phyloP scores from a whole-genome alignment of 2,113 vertebrate species.

The Centropus unirufus region DNA sequence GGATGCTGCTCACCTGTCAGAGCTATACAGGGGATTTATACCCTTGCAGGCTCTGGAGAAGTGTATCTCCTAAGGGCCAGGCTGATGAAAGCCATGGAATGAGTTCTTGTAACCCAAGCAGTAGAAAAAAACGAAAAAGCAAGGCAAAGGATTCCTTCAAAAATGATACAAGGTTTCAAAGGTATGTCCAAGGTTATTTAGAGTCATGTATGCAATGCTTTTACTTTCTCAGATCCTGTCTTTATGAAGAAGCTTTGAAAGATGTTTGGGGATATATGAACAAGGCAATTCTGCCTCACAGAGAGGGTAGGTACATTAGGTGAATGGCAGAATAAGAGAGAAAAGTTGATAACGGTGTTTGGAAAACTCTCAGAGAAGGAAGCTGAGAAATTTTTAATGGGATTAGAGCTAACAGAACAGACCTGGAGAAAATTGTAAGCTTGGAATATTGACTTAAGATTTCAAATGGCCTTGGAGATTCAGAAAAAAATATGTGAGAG shows the following conservation, averaged over 20 bases:
- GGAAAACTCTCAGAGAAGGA: background rate
- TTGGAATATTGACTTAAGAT: background rate
- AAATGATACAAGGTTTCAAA: background rate
- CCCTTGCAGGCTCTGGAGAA: fast-evolving
- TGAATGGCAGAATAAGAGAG: background rate
- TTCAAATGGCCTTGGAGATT: background rate
- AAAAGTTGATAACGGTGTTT: background rate
- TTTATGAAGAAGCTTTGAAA: background rate
- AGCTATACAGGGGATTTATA: background rate
- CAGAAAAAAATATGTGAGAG: background rate
- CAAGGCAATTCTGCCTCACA: background rate
- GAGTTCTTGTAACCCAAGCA: background rate
- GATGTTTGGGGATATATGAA: background rate
- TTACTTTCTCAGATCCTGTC: background rate
- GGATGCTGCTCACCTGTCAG: background rate
- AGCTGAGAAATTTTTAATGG: background rate
- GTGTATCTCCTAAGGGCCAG: no score
- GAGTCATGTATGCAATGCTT: background rate
- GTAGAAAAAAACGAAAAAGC: background rate
- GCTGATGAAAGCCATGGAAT: background rate
- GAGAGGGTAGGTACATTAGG: background rate
- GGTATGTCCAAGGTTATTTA: background rate
- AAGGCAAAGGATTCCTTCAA: background rate
- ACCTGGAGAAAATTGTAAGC: background rate
- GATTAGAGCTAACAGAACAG: background rate